These are phyloP conservation scores for Pollenia angustigena DNA, from an alignment of 2,888 invertebrate species.

Conservation along the genomic window DNA sequence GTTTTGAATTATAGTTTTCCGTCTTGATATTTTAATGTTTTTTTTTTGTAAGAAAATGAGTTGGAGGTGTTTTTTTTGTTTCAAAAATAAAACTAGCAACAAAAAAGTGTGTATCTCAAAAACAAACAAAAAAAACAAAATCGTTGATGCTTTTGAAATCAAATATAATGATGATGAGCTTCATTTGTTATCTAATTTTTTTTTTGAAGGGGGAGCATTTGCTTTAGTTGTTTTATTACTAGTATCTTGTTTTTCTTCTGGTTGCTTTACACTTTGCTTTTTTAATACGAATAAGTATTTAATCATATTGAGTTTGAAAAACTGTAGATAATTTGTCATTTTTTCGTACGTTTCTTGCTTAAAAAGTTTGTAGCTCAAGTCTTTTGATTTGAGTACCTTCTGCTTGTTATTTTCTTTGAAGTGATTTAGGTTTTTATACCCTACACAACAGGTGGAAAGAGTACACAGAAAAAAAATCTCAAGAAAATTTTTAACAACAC, in stretches of 20 bases:
- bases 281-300: slow-evolving; percentile 2
- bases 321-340: slow-evolving; percentile 40
- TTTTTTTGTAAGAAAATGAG: slow-evolving; percentile 20
- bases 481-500: too few relatives aligned
- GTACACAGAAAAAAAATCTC: too few relatives aligned
- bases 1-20: slow-evolving; percentile 61
- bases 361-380: slow-evolving; percentile 52
- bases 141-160: slow-evolving; percentile 31
- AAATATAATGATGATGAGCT: slow-evolving; percentile 57
- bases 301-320: slow-evolving; percentile 35
- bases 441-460: too few relatives aligned
- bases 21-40: not conserved
- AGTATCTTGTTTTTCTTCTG: not conserved
- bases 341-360: slow-evolving; percentile 12
- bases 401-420: not conserved
- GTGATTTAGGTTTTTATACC: not conserved
- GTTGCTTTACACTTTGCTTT: not conserved
- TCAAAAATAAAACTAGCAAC: not conserved
- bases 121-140: too few relatives aligned
- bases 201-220: slow-evolving; percentile 15
- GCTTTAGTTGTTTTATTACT: not conserved
- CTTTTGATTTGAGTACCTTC: slow-evolving; percentile 42
- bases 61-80: slow-evolving; percentile 14
- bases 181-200: slow-evolving; percentile 50
- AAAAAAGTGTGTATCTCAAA: not conserved